Evolutionary conservation across 2,888 invertebrate genomes (phyloP).

Genomic region (Athalia rosae): DNA sequence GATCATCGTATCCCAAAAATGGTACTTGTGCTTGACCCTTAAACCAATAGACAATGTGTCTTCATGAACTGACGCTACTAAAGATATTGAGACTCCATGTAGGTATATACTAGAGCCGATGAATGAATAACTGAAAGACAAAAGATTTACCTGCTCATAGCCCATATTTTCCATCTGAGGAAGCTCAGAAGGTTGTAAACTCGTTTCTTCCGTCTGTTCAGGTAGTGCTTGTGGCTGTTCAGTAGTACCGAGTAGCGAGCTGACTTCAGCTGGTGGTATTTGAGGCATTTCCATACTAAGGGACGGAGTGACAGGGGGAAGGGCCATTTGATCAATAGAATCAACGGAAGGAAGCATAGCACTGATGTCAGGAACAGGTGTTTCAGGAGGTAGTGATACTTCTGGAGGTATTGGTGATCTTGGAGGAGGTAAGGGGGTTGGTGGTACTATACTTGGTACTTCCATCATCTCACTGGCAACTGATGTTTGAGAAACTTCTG

Average conservation of each 20-base stretch:
- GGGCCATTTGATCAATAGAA: slow-evolving; percentile 65
- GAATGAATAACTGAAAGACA: not conserved
- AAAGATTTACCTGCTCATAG: slow-evolving; percentile 75
- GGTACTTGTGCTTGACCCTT: slow-evolving; percentile 75
- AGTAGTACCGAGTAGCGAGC: slow-evolving; percentile 60
- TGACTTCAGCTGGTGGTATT: slow-evolving; percentile 65
- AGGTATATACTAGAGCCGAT: too few species aligned
- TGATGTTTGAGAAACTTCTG: slow-evolving; percentile 64
- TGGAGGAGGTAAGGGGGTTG: slow-evolving; percentile 56
- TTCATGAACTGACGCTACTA: not conserved
- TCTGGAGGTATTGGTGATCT: slow-evolving; percentile 65
- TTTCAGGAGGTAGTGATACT: slow-evolving; percentile 64
- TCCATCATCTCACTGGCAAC: slow-evolving; percentile 57
- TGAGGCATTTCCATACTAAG: slow-evolving; percentile 68
- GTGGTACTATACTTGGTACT: slow-evolving; percentile 59
- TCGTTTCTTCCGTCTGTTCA: slow-evolving; percentile 65
- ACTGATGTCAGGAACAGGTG: slow-evolving; percentile 65
- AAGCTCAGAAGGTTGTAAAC: slow-evolving; percentile 58
- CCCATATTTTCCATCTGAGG: slow-evolving; percentile 80
- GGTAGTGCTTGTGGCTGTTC: slow-evolving; percentile 52
- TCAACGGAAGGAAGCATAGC: slow-evolving; percentile 65
- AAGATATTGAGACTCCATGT: too few species aligned
- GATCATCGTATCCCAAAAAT: slow-evolving; percentile 85
- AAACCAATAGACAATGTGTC: slow-evolving; percentile 7
- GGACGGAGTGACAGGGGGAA: slow-evolving; percentile 71